Conservation (phyloP, 2,113 vertebrate species). For the Capreolus pygargus region DNA sequence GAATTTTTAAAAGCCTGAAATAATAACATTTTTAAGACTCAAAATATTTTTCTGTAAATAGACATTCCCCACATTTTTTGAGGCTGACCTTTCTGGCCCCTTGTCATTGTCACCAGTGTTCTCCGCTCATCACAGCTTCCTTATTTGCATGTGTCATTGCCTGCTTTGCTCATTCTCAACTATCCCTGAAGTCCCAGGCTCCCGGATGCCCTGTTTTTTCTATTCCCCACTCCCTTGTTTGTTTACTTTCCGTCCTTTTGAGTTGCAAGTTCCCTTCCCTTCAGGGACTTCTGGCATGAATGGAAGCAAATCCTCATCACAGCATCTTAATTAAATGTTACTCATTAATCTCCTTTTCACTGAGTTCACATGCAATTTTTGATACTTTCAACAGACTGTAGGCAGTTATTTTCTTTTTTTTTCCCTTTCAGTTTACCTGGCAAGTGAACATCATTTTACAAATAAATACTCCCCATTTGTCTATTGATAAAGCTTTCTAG, state of each 20-base stretch:
- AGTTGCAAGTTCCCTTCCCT: neutral
- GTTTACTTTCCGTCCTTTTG: neutral
- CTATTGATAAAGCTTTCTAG: neutral
- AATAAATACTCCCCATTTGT: neutral
- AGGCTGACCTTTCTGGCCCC: neutral
- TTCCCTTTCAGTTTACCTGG: neutral
- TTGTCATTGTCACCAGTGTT: neutral
- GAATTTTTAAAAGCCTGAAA: neutral
- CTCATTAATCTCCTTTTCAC: neutral
- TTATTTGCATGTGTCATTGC: neutral
- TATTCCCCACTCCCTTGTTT: neutral
- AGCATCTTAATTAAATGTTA: neutral
- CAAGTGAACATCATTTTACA: neutral
- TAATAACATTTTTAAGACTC: neutral
- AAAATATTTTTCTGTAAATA: neutral
- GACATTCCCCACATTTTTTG: neutral
- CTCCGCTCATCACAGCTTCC: neutral
- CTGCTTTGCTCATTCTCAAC: neutral
- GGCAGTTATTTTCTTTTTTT: neutral
- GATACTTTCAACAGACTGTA: neutral
- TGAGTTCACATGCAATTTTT: neutral
- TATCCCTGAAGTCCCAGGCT: neutral
- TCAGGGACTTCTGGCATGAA: neutral
- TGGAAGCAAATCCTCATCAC: neutral
- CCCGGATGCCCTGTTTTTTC: neutral